phyloP scores from a whole-genome alignment of 1,140 invertebrate genomes.

The Tribolium madens region DNA sequence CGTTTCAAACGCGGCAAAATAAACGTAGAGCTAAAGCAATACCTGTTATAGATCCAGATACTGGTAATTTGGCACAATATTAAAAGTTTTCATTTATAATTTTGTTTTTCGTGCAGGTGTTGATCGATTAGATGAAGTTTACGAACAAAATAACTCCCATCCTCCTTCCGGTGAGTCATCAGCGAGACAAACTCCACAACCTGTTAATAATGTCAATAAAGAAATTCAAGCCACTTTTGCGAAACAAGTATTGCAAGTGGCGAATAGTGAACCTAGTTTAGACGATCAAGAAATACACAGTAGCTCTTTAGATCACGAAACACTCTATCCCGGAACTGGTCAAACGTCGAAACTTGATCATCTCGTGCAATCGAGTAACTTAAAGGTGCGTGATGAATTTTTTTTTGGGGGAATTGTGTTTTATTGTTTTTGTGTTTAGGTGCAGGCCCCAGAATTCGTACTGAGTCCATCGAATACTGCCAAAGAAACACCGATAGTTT shows the following conservation, averaged over 20 bases:
- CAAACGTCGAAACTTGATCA: slow-evolving; percentile 46
- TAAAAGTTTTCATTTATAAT: neutral
- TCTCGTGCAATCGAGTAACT: slow-evolving; percentile 60
- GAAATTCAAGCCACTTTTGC: slow-evolving; percentile 62
- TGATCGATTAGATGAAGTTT: slow-evolving; percentile 60
- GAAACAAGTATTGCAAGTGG: slow-evolving; percentile 60
- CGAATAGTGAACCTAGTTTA: slow-evolving; percentile 50
- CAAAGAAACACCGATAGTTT: slow-evolving; percentile 64
- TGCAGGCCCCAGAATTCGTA: slow-evolving; percentile 62
- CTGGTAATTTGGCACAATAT: slow-evolving; percentile 52
- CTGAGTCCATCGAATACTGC: slow-evolving; percentile 47
- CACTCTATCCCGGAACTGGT: neutral
- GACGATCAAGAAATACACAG: slow-evolving; percentile 24
- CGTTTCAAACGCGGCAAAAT: slow-evolving; percentile 44
- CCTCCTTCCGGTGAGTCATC: slow-evolving; percentile 63
- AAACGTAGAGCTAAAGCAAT: slow-evolving; percentile 58
- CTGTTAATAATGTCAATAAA: slow-evolving; percentile 56
- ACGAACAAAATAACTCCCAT: slow-evolving; percentile 60
- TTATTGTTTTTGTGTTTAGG: slow-evolving; percentile 60
- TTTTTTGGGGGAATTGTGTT: slow-evolving; percentile 24
- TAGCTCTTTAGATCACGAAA: slow-evolving; percentile 9
- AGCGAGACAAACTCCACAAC: slow-evolving; percentile 64
- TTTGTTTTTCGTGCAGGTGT: slow-evolving; percentile 41
- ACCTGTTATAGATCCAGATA: slow-evolving; percentile 62
- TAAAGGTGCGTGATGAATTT: slow-evolving; percentile 58